Percentiles rank a stretch among this genome's conserved stretches.
Conservation (phyloP, 2,888 invertebrate genomes). For the Tetranychus piercei region DNA sequence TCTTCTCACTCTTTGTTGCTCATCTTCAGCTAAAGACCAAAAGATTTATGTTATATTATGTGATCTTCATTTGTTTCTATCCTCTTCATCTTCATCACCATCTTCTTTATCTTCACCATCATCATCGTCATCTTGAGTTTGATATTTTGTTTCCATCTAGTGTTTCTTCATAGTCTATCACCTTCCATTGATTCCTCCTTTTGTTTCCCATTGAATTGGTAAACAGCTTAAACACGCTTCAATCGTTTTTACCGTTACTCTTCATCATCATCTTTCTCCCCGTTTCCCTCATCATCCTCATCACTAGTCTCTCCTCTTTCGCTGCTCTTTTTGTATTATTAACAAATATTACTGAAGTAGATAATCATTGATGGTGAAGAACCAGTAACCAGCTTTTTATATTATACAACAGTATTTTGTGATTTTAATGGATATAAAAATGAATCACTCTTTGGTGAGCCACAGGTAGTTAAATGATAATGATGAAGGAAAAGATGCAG, state of each 20-base stretch:
- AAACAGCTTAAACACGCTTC: neutral
- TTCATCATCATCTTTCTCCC: neutral
- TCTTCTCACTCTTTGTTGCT: neutral
- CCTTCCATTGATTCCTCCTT: too few species aligned
- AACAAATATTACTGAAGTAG: neutral
- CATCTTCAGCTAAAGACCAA: too few species aligned
- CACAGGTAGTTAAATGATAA: neutral
- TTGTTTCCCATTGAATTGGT: neutral
- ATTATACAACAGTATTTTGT: neutral
- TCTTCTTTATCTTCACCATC: too few species aligned
- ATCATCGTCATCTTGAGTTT: too few species aligned
- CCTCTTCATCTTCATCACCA: too few species aligned
- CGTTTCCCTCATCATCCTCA: neutral
- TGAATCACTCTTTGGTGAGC: neutral
- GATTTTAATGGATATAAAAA: neutral
- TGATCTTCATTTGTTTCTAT: too few species aligned
- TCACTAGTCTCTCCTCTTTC: neutral
- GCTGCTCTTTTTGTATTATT: neutral
- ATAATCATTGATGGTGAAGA: neutral
- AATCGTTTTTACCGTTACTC: neutral
- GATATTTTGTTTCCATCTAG: too few species aligned
- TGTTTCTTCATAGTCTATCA: too few species aligned
- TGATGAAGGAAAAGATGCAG: neutral
- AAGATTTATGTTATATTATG: too few species aligned
- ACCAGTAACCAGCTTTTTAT: neutral